Evolutionary conservation across 2,888 invertebrate genomes (phyloP), one percentile per base, ranked within the genome.

Genomic region (Lasioglossum malachurum): DNA sequence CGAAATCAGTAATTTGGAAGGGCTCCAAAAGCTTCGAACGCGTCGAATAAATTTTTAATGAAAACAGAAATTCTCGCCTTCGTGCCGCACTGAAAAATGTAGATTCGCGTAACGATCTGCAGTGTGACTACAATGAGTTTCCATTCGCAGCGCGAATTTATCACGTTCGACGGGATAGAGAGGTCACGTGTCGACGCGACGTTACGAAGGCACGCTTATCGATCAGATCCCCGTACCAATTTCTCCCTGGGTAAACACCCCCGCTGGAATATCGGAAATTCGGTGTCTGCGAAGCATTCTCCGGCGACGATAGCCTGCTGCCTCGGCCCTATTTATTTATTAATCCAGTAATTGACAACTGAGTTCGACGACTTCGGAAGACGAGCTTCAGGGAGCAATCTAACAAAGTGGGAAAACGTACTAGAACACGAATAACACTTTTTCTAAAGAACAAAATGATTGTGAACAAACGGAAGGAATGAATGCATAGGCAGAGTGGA

Each of bases 151-250:
- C 27, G 27, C 71, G n/a, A n/a, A n/a, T n/a, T n/a, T n/a, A n/a
- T n/a, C n/a, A 64, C 69, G 75, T 80, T 84, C 76, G 67, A 64
- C 82, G 44, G 46, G 75, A 78, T 71, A 60, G 69, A 71, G 78
- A 35, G 73, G 76, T 79, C 76, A 78, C 46, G 78, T 49, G 82
- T 82, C 53, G 78, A 27, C 67, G 67, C 72, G 78, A 35, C 57
- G 73, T 57, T 81, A 78, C 75, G 60, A 53, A 44, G 60, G 71
- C 23, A 46, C 71, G 57, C 31, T 46, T 75, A 78, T 82, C 82
- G 84, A 82, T 83, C 79, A 64, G 82, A 82, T 77, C 80, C 75
- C 72, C 67, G 38, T 72, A 72, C 72, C 44, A 75, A 67, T 78
- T 75, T 75, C 44, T 75, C 53, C 16, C 57, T 67, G 46, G 44